A percentile compares a stretch with the other conserved stretches of the same genome.
phyloP scores from a whole-genome alignment of 2,113 vertebrate species.

The Suncus etruscus region DNA sequence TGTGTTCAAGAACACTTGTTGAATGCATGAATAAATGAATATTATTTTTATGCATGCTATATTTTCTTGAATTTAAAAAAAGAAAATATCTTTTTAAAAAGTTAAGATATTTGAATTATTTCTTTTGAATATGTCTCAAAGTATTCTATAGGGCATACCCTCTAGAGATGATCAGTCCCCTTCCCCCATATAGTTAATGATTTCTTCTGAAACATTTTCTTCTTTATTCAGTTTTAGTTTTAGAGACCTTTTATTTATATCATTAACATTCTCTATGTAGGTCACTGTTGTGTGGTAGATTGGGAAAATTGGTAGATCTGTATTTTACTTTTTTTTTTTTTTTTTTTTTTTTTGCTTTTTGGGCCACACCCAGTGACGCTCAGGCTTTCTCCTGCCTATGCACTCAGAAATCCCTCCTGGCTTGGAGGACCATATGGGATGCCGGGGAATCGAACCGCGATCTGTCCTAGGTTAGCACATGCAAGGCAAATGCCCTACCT shows the following conservation, averaged over 20 bases:
- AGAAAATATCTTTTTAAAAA: not conserved
- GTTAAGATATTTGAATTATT: conserved; percentile 42
- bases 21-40: conserved; percentile 20
- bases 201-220: conserved; percentile 73
- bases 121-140: conserved; percentile 27
- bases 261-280: conserved; percentile 77
- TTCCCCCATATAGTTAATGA: conserved; percentile 48
- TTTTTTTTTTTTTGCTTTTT: too few relatives aligned
- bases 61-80: conserved; percentile 58
- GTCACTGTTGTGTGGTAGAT: conserved; percentile 74
- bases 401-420: too few relatives aligned
- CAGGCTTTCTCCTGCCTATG: too few relatives aligned
- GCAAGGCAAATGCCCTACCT: too few relatives aligned
- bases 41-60: too few relatives aligned
- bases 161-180: conserved; percentile 55
- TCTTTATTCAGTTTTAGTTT: conserved; percentile 76
- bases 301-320: conserved; percentile 68
- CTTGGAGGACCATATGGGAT: too few relatives aligned
- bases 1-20: conserved; percentile 36
- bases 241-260: conserved; percentile 80
- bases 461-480: too few relatives aligned
- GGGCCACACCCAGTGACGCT: too few relatives aligned
- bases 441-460: too few relatives aligned
- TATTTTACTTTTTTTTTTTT: too few relatives aligned
- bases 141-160: not conserved